Evolutionary conservation across 2,113 vertebrate species (phyloP).

Genomic region (Salvelinus alpinus): DNA sequence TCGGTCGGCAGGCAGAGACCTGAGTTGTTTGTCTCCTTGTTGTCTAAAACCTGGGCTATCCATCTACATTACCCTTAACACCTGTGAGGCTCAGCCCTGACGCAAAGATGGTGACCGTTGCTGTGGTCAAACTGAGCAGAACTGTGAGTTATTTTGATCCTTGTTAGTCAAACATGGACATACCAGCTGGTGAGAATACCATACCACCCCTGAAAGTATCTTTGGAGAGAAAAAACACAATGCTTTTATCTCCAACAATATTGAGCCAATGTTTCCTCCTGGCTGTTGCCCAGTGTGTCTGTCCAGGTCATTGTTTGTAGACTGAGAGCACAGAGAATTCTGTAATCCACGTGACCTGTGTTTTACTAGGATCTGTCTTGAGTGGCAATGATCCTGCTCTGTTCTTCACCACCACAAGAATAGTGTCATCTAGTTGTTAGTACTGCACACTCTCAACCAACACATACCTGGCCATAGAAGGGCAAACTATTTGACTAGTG

Average conservation of each 20-base stretch:
- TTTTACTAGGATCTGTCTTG: background rate
- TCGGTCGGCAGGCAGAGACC: background rate
- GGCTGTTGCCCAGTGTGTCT: too few species aligned
- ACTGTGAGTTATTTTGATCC: too few species aligned
- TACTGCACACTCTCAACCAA: background rate
- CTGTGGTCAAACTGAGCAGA: too few species aligned
- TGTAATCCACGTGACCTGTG: background rate
- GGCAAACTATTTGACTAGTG: background rate
- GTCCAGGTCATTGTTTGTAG: conserved; percentile 2
- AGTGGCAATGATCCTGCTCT: background rate
- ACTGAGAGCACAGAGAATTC: too few species aligned
- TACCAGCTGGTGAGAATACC: background rate
- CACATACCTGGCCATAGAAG: too few species aligned
- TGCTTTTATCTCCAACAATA: too few species aligned
- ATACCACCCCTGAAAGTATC: background rate
- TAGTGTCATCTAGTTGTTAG: background rate
- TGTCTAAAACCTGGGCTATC: background rate
- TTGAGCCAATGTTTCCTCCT: background rate
- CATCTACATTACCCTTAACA: background rate
- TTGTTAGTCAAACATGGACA: too few species aligned
- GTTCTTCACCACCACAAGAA: background rate
- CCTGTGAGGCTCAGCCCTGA: too few species aligned
- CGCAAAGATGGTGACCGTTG: too few species aligned
- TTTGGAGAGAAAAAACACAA: too few species aligned
- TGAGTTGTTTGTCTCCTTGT: background rate